phyloP scores from a whole-genome alignment of 1,140 invertebrate genomes.

The Listronotus bonariensis region DNA sequence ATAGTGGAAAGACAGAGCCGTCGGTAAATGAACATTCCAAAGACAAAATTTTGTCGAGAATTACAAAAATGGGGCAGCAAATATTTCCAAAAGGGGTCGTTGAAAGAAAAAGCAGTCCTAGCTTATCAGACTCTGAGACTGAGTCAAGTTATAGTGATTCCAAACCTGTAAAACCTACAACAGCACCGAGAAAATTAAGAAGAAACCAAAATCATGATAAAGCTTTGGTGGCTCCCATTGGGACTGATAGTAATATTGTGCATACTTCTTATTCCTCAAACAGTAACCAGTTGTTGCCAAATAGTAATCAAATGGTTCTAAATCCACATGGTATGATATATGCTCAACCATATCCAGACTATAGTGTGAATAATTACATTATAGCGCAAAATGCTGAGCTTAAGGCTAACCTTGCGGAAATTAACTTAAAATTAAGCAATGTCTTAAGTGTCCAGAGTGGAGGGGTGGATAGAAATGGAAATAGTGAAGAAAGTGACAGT shows the following conservation, averaged over 20 bases:
- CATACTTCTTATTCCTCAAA: background rate
- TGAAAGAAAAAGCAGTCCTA: slow-evolving; percentile 15
- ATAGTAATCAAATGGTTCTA: slow-evolving; percentile 15
- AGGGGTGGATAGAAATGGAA: slow-evolving; percentile 11
- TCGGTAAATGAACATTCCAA: slow-evolving; percentile 8
- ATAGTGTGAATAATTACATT: slow-evolving; percentile 14
- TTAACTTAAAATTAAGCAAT: slow-evolving; percentile 22
- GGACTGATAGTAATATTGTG: background rate
- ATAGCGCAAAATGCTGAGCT: slow-evolving; percentile 32
- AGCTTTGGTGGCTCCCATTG: slow-evolving; percentile 5
- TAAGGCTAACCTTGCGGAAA: slow-evolving; percentile 30
- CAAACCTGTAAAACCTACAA: slow-evolving; percentile 9
- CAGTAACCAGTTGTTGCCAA: background rate
- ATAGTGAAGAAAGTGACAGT: background rate
- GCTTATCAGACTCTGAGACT: slow-evolving; percentile 23
- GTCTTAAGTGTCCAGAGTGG: background rate
- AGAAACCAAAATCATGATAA: slow-evolving; percentile 2
- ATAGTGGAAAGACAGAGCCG: background rate
- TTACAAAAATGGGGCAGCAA: slow-evolving; percentile 31
- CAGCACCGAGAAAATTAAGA: slow-evolving; percentile 22
- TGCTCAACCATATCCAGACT: slow-evolving; percentile 19
- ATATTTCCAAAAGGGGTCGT: slow-evolving; percentile 20
- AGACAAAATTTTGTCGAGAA: slow-evolving; percentile 21
- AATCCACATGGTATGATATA: slow-evolving; percentile 9
- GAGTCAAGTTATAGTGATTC: slow-evolving; percentile 26